phyloP scores from a whole-genome alignment of 37 sponge, comb jelly and placozoan species.

The Beroe forskalii region DNA sequence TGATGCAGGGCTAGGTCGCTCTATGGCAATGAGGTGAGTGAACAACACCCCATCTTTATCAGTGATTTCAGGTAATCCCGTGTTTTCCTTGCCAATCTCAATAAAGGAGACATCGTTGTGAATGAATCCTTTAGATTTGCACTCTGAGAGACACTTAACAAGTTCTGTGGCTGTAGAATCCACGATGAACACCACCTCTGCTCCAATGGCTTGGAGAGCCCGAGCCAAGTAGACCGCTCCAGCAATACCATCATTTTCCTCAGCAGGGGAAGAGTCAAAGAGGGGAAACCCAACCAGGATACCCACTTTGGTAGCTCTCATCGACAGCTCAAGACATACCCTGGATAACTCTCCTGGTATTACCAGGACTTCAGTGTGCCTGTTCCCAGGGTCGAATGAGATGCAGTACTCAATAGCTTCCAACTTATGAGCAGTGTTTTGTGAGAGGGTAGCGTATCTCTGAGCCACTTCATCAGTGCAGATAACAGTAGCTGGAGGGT shows the following conservation, averaged over 20 bases:
- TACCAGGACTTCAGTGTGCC: conserved; percentile 68
- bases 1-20: conserved; percentile 71
- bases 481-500: not conserved
- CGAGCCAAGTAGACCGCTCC: conserved; percentile 34
- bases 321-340: conserved; percentile 72
- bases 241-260: conserved; percentile 66
- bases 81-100: not conserved
- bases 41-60: not conserved
- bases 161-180: not conserved
- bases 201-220: conserved; percentile 23
- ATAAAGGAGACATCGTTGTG: not conserved
- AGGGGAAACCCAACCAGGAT: conserved; percentile 77
- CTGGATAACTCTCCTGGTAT: conserved; percentile 70
- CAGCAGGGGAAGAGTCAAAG: conserved; percentile 19
- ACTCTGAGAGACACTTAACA: not conserved
- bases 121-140: not conserved
- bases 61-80: not conserved
- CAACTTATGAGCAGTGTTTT: not conserved
- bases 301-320: conserved; percentile 71
- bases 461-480: not conserved
- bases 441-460: not conserved
- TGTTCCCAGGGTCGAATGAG: conserved; percentile 71
- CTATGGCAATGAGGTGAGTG: conserved; percentile 81
- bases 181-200: not conserved
- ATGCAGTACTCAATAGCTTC: conserved; percentile 69